Percentiles rank a stretch among this genome's conserved stretches.
These are phyloP conservation scores for Tor tambroides DNA, from an alignment of 2,113 vertebrate genomes.

Conservation along the genomic window DNA sequence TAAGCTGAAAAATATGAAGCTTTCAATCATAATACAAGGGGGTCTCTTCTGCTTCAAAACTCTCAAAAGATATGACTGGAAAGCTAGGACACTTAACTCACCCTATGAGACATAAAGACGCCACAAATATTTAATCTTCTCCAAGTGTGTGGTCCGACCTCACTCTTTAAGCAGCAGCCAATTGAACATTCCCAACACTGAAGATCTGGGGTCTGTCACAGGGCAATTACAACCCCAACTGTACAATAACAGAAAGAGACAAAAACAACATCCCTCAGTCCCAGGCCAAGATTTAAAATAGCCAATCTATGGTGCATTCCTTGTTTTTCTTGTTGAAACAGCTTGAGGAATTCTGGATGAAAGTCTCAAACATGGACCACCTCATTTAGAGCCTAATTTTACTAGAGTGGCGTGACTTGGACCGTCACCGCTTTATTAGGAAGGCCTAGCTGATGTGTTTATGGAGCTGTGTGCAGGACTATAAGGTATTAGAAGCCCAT, in stretches of 20 bases:
- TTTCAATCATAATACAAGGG: not conserved
- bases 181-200: conserved; percentile 16
- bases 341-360: conserved; percentile 40
- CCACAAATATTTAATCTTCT: not conserved
- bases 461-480: conserved; percentile 30
- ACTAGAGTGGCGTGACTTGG: conserved; percentile 43
- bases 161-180: not conserved
- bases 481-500: conserved; percentile 53
- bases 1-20: not conserved
- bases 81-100: not conserved
- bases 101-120: not conserved
- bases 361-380: conserved; percentile 44
- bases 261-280: conserved; percentile 1
- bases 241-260: not conserved
- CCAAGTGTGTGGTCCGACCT: conserved; percentile 40
- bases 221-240: not conserved
- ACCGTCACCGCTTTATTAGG: conserved; percentile 40
- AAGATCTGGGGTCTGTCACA: not conserved
- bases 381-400: conserved; percentile 51
- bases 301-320: conserved; percentile 15
- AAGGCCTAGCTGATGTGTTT: conserved; percentile 43
- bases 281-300: not conserved
- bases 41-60: not conserved
- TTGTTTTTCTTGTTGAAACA: conserved; percentile 43
- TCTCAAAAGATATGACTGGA: not conserved